Evolutionary conservation across 2,888 invertebrate species (phyloP).

Genomic region (Elaeidobius kamerunicus): DNA sequence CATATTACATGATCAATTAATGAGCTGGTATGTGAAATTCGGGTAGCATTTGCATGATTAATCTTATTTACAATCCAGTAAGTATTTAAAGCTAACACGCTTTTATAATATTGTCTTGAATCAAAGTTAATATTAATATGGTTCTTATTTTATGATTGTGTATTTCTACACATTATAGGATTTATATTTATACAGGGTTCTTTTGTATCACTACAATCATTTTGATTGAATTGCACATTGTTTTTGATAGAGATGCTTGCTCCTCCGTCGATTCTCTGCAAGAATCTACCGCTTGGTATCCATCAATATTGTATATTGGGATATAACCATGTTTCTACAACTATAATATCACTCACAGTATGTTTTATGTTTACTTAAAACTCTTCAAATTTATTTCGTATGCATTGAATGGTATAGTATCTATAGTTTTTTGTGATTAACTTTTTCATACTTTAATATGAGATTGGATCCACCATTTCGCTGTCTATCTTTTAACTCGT

Average conservation of each 20-base stretch:
- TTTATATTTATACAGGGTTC: too few relatives aligned
- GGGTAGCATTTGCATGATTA: constrained; percentile 2
- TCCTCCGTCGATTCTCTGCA: background rate
- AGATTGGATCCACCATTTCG: too few relatives aligned
- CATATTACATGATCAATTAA: background rate
- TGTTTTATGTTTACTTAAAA: background rate
- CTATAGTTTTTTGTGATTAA: background rate
- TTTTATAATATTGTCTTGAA: background rate
- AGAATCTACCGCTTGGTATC: constrained; percentile 3
- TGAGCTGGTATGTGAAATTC: constrained; percentile 1
- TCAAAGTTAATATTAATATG: background rate
- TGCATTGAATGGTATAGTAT: background rate
- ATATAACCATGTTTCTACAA: constrained; percentile 5
- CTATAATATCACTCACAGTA: background rate
- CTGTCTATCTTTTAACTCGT: too few relatives aligned
- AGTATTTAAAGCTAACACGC: background rate
- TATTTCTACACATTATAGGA: too few relatives aligned
- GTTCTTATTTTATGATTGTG: too few relatives aligned
- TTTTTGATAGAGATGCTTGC: background rate
- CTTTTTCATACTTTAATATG: constrained; percentile 7
- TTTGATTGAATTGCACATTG: too few relatives aligned
- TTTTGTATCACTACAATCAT: too few relatives aligned
- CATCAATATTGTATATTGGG: constrained; percentile 4
- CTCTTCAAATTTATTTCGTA: constrained; percentile 8
- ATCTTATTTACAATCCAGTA: background rate